phyloP scores from a whole-genome alignment of 2,888 invertebrate species.

The Sicus ferrugineus region DNA sequence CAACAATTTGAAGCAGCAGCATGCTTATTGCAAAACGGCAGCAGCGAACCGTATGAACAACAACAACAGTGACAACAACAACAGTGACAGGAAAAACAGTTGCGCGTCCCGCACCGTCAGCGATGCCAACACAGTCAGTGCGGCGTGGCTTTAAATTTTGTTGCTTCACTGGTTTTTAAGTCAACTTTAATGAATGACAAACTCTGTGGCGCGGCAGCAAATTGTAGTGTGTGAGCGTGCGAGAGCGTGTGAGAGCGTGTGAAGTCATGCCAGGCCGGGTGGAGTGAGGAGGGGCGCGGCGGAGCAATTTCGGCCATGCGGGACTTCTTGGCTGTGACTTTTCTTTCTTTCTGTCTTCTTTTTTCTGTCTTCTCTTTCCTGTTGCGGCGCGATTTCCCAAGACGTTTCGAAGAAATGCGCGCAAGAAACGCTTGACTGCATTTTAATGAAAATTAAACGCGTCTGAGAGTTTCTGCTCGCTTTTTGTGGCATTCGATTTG shows the following conservation, averaged over 20 bases:
- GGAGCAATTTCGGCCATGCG: neutral
- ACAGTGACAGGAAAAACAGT: neutral
- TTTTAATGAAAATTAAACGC: constrained; percentile 19
- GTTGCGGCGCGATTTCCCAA: neutral
- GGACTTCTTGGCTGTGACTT: neutral
- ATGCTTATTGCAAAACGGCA: too few relatives aligned
- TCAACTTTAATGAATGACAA: constrained; percentile 9
- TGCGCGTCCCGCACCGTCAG: neutral
- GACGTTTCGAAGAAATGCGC: neutral
- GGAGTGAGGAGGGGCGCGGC: neutral
- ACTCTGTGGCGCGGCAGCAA: neutral
- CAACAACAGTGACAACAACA: neutral
- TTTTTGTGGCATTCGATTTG: neutral
- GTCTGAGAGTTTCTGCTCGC: neutral
- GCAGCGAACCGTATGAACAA: neutral
- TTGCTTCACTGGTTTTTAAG: neutral
- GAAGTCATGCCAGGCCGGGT: neutral
- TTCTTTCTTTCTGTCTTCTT: neutral
- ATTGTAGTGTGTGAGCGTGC: neutral
- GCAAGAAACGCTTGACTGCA: neutral
- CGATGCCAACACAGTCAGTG: neutral
- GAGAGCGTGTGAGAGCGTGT: neutral
- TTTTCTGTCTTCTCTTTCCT: neutral
- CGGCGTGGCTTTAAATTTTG: neutral
- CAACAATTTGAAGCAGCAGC: constrained; percentile 3